Evolutionary conservation across 1,140 invertebrate genomes (phyloP).

Genomic region (Drosophila truncata): DNA sequence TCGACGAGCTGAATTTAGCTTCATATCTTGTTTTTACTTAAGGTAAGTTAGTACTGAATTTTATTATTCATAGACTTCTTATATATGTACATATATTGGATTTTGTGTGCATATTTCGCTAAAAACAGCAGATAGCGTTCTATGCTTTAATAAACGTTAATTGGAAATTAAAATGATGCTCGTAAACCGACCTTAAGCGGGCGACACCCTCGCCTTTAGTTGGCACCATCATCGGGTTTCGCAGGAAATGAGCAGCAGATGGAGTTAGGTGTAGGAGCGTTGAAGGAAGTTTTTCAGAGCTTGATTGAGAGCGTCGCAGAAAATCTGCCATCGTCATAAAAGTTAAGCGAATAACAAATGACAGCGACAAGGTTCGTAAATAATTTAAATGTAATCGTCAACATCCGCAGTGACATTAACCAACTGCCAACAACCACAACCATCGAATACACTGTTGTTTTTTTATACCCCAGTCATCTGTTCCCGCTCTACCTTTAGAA

Average conservation of each 20-base stretch:
- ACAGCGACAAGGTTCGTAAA: slow-evolving; percentile 63
- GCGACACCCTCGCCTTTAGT: slow-evolving; percentile 43
- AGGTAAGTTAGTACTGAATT: neutral
- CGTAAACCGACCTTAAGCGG: slow-evolving; percentile 45
- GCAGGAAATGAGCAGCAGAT: neutral
- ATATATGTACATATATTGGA: neutral
- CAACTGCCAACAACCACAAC: slow-evolving; percentile 62
- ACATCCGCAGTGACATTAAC: slow-evolving; percentile 77
- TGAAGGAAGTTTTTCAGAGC: slow-evolving; percentile 3
- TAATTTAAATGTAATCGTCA: slow-evolving; percentile 81
- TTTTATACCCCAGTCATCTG: neutral
- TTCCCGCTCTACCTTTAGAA: neutral
- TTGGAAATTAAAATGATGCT: slow-evolving; percentile 69
- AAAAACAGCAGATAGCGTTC: neutral
- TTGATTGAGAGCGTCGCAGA: slow-evolving; percentile 19
- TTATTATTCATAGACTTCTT: neutral
- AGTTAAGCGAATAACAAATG: slow-evolving; percentile 81
- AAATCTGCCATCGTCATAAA: slow-evolving; percentile 72
- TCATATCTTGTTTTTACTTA: neutral
- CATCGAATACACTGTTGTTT: slow-evolving; percentile 7
- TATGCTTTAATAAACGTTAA: slow-evolving; percentile 71
- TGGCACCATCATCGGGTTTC: neutral
- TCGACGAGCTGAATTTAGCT: neutral
- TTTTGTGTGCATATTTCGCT: neutral
- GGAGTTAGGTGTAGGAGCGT: neutral